Evolutionary conservation across 1,140 invertebrate species (phyloP), one percentile per base, ranked within the genome.

Genomic region (Calliopsis andreniformis): DNA sequence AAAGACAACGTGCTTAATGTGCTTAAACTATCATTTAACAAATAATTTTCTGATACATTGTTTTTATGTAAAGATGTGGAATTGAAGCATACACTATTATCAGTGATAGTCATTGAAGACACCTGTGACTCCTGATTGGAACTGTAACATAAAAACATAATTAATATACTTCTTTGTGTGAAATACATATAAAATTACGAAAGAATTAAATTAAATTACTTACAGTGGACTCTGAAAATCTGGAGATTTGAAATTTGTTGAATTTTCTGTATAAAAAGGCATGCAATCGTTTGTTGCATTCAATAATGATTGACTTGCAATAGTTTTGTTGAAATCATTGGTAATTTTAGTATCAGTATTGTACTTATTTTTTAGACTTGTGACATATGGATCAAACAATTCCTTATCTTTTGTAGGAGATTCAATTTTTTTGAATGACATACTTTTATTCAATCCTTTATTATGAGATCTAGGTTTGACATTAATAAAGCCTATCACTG

Each of bases 1-100:
- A 91, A 45, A 1, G 89, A 90, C 0, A 92, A 77, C 14, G 79
- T 87, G 59, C 88, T 89, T 32, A 92, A 45, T 49, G 77, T 86
- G 12, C 76, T 85, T 30, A 89, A 56, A 69, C 87, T 91, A 2
- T 88, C 85, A 42, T 88, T 88, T 6, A 92, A 71, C 12, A 43
- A 69, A 45, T 61, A 78, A 16, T 55, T 79, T 8, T 87, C 73
- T 12, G 12, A 39, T 23, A 30, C n/a, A 58, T 18, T 71, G 1
- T 64, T 76, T 55, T 82, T 80, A 16, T 12, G 42, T 5, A 10
- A 7, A 42, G 32, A 59, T 14, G 7, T n/a, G 6, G 39, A 69
- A 28, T 42, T 73, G 14, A 30, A 56, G 10, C 43, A 2, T 14
- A 39, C 3, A 32, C 42, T 45, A 1, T 55, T 63, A 16, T 35